A percentile compares a stretch with the other conserved stretches of the same genome.
These are phyloP conservation scores for Stenichneumon culpator DNA, from an alignment of 2,888 invertebrate genomes.

Conservation along the genomic window DNA sequence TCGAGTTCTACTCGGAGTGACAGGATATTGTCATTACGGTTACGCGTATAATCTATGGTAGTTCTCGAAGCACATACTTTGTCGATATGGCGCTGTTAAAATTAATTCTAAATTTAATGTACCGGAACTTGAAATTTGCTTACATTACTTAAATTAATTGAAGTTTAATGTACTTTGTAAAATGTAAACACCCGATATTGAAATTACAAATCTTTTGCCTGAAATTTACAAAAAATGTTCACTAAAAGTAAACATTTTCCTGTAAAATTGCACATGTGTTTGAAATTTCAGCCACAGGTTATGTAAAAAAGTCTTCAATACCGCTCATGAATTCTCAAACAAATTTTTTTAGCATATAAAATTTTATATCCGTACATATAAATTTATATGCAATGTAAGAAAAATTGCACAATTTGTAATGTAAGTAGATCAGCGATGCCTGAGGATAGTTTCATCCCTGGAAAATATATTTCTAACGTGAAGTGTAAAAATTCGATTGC, in stretches of 20 bases:
- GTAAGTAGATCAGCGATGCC: background rate
- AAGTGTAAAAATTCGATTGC: background rate
- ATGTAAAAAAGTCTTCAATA: too few relatives aligned
- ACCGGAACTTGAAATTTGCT: too few relatives aligned
- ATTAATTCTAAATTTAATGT: too few relatives aligned
- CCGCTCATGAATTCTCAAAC: background rate
- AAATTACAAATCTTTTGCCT: too few relatives aligned
- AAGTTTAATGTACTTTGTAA: too few relatives aligned
- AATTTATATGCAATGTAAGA: too few relatives aligned
- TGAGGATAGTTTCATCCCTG: background rate
- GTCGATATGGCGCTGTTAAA: background rate
- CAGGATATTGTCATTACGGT: background rate
- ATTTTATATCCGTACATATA: background rate
- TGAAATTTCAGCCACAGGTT: too few relatives aligned
- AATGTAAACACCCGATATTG: too few relatives aligned
- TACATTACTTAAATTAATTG: too few relatives aligned
- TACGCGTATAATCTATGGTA: background rate
- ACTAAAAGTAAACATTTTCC: too few relatives aligned
- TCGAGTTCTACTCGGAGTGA: background rate
- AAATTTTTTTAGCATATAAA: background rate
- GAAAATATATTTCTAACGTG: background rate
- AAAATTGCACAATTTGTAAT: background rate
- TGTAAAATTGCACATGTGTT: too few relatives aligned
- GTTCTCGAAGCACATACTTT: background rate
- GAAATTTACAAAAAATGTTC: too few relatives aligned